Conservation (phyloP, 2,113 vertebrate species). For the Motacilla tschutschensis region DNA sequence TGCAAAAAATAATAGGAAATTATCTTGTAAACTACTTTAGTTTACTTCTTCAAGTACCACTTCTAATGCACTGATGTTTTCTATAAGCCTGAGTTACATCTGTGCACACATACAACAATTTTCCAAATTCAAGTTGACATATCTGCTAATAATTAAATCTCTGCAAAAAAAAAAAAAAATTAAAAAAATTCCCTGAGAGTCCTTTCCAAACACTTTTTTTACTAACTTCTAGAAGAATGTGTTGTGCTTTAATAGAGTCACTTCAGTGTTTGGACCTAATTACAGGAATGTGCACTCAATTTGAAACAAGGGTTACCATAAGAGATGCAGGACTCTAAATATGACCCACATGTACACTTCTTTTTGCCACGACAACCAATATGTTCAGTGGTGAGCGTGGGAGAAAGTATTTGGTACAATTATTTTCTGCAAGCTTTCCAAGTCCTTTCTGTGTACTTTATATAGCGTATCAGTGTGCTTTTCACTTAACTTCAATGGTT, state of each 20-base stretch:
- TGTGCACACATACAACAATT: background rate
- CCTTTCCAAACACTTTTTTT: background rate
- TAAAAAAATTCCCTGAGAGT: background rate
- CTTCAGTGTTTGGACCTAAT: background rate
- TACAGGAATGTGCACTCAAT: background rate
- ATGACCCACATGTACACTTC: background rate
- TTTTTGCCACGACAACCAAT: background rate
- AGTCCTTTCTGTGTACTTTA: conserved; percentile 19
- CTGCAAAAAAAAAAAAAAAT: background rate
- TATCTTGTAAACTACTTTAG: background rate
- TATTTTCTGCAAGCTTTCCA: conserved; percentile 23
- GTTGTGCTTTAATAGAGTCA: background rate
- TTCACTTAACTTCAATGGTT: conserved; percentile 34
- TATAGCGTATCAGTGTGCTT: background rate
- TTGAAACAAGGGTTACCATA: background rate
- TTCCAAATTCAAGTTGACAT: background rate
- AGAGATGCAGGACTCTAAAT: background rate
- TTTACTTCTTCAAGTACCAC: background rate
- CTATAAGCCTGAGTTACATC: background rate
- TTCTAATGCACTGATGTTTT: background rate
- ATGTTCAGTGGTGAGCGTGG: background rate
- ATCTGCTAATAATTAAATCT: background rate
- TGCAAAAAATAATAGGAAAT: background rate
- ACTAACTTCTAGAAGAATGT: background rate
- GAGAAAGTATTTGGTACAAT: conserved; percentile 19